Percentiles rank a stretch among this genome's conserved stretches.
Conservation (phyloP, 2,797 vertebrate genomes). For the Pipistrellus nathusii region DNA sequence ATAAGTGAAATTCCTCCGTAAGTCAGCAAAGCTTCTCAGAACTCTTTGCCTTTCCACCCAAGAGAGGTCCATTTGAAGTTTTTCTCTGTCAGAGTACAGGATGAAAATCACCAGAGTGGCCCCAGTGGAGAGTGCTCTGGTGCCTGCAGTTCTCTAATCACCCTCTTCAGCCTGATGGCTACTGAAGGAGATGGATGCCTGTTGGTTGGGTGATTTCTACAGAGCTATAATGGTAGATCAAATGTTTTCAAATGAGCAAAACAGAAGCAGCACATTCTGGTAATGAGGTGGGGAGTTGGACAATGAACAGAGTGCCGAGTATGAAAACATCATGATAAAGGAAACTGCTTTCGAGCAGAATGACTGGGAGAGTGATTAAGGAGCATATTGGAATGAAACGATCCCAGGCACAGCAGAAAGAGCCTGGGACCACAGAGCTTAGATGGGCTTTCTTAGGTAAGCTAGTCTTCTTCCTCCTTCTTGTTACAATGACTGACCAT, state of each 20-base stretch:
- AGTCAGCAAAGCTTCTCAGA: background rate
- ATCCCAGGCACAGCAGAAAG: background rate
- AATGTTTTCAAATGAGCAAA: constrained; percentile 57
- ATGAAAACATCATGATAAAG: constrained; percentile 35
- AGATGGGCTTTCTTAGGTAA: background rate
- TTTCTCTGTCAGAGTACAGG: background rate
- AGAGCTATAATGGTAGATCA: background rate
- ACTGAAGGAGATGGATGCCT: constrained; percentile 8
- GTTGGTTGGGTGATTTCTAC: background rate
- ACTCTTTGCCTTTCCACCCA: background rate
- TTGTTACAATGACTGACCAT: background rate
- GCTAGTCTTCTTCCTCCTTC: background rate
- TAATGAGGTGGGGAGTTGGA: constrained; percentile 42
- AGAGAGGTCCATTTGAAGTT: background rate
- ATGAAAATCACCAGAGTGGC: background rate
- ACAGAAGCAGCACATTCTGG: background rate
- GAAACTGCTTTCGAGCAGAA: background rate
- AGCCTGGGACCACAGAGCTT: background rate
- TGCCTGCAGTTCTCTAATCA: constrained; percentile 22
- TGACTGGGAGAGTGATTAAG: background rate
- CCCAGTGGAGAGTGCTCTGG: background rate
- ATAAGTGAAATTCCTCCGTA: background rate
- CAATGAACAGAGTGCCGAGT: constrained; percentile 13
- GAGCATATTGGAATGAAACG: background rate
- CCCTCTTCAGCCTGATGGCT: constrained; percentile 1